Percentiles rank a stretch among this genome's conserved stretches.
These are phyloP conservation scores for Cheilosia scutellata DNA, from an alignment of 2,888 invertebrate genomes.

Conservation along the genomic window DNA sequence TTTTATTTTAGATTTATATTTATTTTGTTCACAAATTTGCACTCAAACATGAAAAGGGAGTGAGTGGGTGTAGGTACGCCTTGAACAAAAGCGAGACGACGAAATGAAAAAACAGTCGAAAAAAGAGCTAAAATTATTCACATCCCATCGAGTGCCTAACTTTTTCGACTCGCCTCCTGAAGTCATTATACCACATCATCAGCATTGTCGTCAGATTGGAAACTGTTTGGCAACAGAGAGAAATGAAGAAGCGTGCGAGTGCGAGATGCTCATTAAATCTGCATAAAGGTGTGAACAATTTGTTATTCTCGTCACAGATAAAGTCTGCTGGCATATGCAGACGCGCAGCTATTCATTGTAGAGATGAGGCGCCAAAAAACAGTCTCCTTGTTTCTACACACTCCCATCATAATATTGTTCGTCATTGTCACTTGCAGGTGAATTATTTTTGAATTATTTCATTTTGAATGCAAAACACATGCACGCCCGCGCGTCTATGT, in stretches of 20 bases:
- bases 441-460: slow-evolving; percentile 52
- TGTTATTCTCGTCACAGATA: slow-evolving; percentile 57
- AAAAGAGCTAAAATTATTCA: slow-evolving; percentile 4
- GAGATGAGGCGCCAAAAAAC: too few relatives aligned
- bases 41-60: slow-evolving; percentile 34
- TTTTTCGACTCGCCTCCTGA: slow-evolving; percentile 16
- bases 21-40: slow-evolving; percentile 53
- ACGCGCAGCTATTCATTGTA: not conserved
- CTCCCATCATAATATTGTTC: slow-evolving; percentile 22
- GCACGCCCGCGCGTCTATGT: not conserved
- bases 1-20: slow-evolving; percentile 29
- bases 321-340: slow-evolving; percentile 18
- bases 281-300: slow-evolving; percentile 69
- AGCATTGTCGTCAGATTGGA: slow-evolving; percentile 49
- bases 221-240: slow-evolving; percentile 3
- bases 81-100: not conserved
- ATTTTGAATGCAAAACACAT: slow-evolving; percentile 42
- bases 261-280: slow-evolving; percentile 64
- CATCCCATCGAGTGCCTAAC: slow-evolving; percentile 40
- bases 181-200: slow-evolving; percentile 40
- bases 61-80: not conserved
- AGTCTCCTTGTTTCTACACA: not conserved
- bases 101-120: slow-evolving; percentile 6
- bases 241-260: not conserved
- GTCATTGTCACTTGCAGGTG: slow-evolving; percentile 49